Evolutionary conservation across 1,140 invertebrate species (phyloP), one percentile per base, ranked within the genome.

Genomic region (Drosophila malerkotliana): DNA sequence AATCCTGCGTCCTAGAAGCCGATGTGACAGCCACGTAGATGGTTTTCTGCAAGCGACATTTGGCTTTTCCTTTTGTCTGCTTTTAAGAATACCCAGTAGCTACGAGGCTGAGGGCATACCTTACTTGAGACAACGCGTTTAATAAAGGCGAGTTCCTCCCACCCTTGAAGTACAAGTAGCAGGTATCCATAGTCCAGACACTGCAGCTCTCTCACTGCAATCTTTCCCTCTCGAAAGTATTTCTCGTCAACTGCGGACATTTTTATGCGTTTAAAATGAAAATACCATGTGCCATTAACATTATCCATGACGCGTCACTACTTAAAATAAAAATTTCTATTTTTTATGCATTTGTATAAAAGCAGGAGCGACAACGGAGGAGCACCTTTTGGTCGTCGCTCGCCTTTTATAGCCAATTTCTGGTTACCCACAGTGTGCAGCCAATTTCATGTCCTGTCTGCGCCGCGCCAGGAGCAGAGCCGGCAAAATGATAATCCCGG

Each of bases 301-400:
- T 88, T 88, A 88, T 88, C 83, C 83, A 76, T 79, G 83, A 88
- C 83, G 83, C 83, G 83, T 88, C 83, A 89, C 83, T 88, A 88
- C 83, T 88, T 89, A 88, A 87, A 88, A 88, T 88, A 88, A 89
- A 89, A 89, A 83, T 84, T 89, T 88, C 79, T 89, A 89, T 88
- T 82, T 87, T 87, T 79, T 87, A 75, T 87, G 78, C 62, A 68
- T 67, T 52, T 82, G 61, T 57, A 51, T 41, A 60, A 57, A 63
- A 53, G 63, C 9, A 64, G 34, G 34, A 51, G 14, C 34, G 72
- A 76, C 44, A 61, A 4, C 21, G 48, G 47, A 74, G 78, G 51
- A 75, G 79, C 78, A 87, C 83, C 82, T 87, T 87, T 84, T 84
- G 77, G 79, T 54, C 78, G 81, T 79, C 79, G 83, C 60, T 88